Evolutionary conservation across 2,797 vertebrate genomes (phyloP).

Genomic region (Galagoides demidoff): DNA sequence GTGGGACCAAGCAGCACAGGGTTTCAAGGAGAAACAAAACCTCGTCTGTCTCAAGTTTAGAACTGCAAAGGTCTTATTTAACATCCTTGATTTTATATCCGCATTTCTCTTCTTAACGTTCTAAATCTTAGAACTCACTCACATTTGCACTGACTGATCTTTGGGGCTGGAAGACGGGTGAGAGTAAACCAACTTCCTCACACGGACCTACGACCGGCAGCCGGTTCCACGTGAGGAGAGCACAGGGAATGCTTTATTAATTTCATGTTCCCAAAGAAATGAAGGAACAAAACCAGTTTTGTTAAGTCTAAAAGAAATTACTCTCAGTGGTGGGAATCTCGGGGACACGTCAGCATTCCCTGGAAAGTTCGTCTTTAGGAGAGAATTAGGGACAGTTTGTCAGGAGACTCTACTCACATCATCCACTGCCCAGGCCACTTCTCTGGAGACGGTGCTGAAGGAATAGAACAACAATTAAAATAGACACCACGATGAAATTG

Average conservation of each 20-base stretch:
- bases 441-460: conserved; percentile 84
- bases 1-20: too few species aligned
- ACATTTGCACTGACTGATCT: rapidly evolving
- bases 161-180: too few species aligned
- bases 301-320: rapidly evolving
- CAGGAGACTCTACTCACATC: conserved; percentile 89
- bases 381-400: rapidly evolving
- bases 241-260: rapidly evolving
- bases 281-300: rapidly evolving
- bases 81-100: rapidly evolving
- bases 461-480: background rate
- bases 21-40: too few species aligned
- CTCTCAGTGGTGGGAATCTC: rapidly evolving
- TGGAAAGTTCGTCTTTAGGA: background rate
- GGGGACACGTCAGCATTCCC: rapidly evolving
- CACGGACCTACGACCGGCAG: rapidly evolving
- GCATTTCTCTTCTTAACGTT: too few species aligned
- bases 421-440: conserved; percentile 87
- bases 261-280: rapidly evolving
- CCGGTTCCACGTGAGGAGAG: rapidly evolving
- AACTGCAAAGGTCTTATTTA: rapidly evolving
- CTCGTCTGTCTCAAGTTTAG: background rate
- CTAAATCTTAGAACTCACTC: background rate
- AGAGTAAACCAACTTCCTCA: too few species aligned
- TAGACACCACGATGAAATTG: rapidly evolving